These are phyloP conservation scores for Sitta carolinensis DNA, from an alignment of 2,797 vertebrate species.

Conservation along the genomic window DNA sequence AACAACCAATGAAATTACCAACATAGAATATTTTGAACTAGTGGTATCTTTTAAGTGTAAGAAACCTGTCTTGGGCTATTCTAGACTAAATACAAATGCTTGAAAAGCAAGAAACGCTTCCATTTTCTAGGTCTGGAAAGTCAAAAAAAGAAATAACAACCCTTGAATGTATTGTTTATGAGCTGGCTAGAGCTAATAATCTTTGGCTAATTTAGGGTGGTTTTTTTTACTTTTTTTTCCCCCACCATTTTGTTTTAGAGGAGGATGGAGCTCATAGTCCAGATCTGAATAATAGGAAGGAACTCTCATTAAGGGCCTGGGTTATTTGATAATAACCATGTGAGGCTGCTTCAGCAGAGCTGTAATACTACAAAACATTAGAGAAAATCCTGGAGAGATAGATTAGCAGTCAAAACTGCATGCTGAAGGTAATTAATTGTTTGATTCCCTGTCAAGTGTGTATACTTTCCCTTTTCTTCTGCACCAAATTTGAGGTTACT, in stretches of 20 bases:
- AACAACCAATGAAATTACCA: not conserved
- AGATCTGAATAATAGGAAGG: conserved; percentile 40
- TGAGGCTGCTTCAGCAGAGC: not conserved
- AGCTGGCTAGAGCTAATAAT: not conserved
- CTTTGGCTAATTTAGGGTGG: not conserved
- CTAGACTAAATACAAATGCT: not conserved
- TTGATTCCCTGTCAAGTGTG: not conserved
- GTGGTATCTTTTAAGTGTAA: not conserved
- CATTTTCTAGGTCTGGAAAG: not conserved
- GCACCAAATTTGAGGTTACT: not conserved
- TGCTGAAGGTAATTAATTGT: not conserved
- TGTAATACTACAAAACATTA: not conserved
- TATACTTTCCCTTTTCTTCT: not conserved
- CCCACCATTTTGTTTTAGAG: not conserved
- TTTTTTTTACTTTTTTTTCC: too few species aligned
- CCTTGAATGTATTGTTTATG: not conserved
- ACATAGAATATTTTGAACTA: not conserved
- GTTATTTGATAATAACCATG: not conserved
- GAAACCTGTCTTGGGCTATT: not conserved
- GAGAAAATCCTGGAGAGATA: not conserved
- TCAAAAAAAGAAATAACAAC: not conserved
- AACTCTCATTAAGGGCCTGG: conserved; percentile 12
- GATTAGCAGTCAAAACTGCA: not conserved
- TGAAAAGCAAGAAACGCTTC: not conserved
- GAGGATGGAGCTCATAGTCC: not conserved